These are phyloP conservation scores for Halotydeus destructor DNA, from an alignment of 1,140 invertebrate species.

Conservation along the genomic window DNA sequence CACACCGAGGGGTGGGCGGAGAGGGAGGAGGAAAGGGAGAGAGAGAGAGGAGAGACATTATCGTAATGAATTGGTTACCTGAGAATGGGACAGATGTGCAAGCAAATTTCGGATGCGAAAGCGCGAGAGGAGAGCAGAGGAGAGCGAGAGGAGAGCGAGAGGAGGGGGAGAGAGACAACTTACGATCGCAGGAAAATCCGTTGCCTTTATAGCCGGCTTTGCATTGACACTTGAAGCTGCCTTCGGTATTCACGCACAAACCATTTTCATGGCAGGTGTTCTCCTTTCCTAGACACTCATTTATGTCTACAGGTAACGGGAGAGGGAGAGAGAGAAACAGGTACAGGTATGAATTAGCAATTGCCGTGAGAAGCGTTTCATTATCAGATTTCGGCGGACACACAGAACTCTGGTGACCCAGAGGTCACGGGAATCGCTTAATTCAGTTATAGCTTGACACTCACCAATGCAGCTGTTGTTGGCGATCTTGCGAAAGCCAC, in stretches of 20 bases:
- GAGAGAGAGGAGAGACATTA: too few relatives aligned
- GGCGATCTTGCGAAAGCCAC: slow-evolving; percentile 50
- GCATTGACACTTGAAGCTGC: slow-evolving; percentile 63
- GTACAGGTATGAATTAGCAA: neutral
- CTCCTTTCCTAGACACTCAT: slow-evolving; percentile 44
- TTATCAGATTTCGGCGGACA: too few relatives aligned
- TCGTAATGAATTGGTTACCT: too few relatives aligned
- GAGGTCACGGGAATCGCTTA: neutral
- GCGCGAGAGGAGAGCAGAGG: neutral
- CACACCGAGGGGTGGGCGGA: slow-evolving; percentile 6
- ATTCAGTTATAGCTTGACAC: neutral
- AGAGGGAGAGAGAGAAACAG: neutral
- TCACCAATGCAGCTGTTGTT: slow-evolving; percentile 45
- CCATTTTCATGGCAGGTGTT: slow-evolving; percentile 47
- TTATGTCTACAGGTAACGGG: slow-evolving; percentile 32
- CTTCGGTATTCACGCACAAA: slow-evolving; percentile 59
- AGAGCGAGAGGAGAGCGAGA: neutral
- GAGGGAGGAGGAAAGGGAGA: too few relatives aligned
- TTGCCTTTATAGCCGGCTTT: slow-evolving; percentile 56
- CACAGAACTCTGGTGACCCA: too few relatives aligned
- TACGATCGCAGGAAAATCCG: slow-evolving; percentile 56
- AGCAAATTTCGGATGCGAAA: neutral
- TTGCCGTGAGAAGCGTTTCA: neutral
- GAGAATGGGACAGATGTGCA: slow-evolving; percentile 5
- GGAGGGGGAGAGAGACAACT: slow-evolving; percentile 22